Evolutionary conservation across 2,888 invertebrate species (phyloP).

Genomic region (Seira sanloemensis): DNA sequence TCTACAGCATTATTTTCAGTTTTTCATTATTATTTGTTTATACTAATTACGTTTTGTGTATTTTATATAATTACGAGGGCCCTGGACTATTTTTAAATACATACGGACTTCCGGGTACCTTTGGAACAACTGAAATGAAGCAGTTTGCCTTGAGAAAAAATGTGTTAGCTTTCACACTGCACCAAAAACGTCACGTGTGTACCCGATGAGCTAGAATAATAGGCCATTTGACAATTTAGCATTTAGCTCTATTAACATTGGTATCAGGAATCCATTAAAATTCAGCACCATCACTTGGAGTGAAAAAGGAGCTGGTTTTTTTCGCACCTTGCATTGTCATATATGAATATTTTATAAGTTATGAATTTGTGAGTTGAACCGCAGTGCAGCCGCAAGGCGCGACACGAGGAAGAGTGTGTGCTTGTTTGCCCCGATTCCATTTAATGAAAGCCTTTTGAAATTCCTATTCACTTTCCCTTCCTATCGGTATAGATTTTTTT

Average conservation of each 20-base stretch:
- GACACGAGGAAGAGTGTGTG: slow-evolving; percentile 34
- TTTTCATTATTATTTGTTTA: too few species aligned
- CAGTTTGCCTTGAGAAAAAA: too few species aligned
- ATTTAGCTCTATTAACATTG: not conserved
- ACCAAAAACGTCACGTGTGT: too few species aligned
- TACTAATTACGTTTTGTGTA: too few species aligned
- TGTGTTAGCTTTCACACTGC: too few species aligned
- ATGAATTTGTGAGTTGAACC: slow-evolving; percentile 9
- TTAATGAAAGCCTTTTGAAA: not conserved
- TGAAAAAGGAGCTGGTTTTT: not conserved
- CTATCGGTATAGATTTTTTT: not conserved
- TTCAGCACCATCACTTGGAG: not conserved
- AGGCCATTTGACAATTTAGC: not conserved
- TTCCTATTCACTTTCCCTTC: not conserved
- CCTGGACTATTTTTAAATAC: too few species aligned
- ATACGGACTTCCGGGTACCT: too few species aligned
- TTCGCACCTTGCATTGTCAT: slow-evolving; percentile 9
- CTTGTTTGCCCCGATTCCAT: slow-evolving; percentile 35
- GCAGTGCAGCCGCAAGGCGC: slow-evolving; percentile 6
- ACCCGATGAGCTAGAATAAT: not conserved
- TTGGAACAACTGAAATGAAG: too few species aligned
- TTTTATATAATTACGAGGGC: too few species aligned
- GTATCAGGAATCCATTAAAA: not conserved
- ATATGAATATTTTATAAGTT: not conserved
- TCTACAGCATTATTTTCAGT: too few species aligned